Evolutionary conservation across 1,140 invertebrate species (phyloP).

Genomic region (Thrips palmi): DNA sequence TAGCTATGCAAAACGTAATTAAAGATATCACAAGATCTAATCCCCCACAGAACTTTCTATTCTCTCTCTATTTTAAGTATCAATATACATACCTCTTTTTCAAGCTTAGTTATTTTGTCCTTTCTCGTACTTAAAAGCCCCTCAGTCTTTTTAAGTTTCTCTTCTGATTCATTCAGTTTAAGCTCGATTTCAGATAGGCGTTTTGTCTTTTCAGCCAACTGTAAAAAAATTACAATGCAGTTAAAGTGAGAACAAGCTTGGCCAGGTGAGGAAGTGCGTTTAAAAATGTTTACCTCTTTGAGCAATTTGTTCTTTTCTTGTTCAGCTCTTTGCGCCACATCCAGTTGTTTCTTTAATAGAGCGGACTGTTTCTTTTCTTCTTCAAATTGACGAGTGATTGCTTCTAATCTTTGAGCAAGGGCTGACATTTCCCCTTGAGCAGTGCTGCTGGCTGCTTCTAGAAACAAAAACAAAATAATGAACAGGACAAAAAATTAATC

Average conservation of each 20-base stretch:
- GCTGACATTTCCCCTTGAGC: constrained; percentile 10
- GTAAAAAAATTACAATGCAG: constrained; percentile 6
- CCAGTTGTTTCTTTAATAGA: constrained; percentile 13
- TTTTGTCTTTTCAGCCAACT: constrained; percentile 14
- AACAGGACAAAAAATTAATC: not conserved
- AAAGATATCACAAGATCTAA: not conserved
- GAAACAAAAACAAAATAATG: not conserved
- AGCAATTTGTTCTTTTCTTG: constrained; percentile 12
- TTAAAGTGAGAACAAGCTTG: not conserved
- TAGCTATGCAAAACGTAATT: constrained; percentile 2
- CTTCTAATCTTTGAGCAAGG: constrained; percentile 12
- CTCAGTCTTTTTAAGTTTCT: constrained; percentile 37
- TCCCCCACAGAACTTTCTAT: constrained; percentile 7
- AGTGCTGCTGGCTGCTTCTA: constrained; percentile 4
- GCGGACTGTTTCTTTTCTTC: constrained; percentile 11
- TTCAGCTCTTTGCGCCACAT: constrained; percentile 8
- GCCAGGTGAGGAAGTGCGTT: not conserved
- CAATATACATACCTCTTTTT: constrained; percentile 31
- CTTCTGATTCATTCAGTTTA: constrained; percentile 33
- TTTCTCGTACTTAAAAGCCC: constrained; percentile 32
- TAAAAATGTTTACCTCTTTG: constrained; percentile 12
- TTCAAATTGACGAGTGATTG: constrained; percentile 10
- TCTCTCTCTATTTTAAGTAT: not conserved
- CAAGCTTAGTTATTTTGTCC: constrained; percentile 35
- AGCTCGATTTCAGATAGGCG: constrained; percentile 14